Base-by-base conservation (phyloP, 2,888 invertebrate genomes). In the Ochropleura leucogaster region DNA sequence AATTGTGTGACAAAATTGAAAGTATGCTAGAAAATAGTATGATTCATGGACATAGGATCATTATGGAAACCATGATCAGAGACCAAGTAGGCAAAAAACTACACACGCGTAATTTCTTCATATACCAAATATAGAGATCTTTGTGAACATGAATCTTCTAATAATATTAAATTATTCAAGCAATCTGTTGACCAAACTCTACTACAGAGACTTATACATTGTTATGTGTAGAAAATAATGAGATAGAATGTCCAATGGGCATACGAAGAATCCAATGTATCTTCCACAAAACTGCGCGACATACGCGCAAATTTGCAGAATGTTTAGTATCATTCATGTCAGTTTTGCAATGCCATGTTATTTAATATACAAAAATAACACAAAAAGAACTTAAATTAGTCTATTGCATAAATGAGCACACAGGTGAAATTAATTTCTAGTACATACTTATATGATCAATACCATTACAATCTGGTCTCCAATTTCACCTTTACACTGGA, bases 361-460 rank as follows among this genome's bases (percentile, higher is more conserved):
- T 83, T 66, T 66, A 53, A 57, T 72, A 46, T 72, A 73, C 78
- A 76, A 64, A 84, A 75, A 77, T 74, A 83, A 83, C 74, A 76
- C 69, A 72, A 78, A 70, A 72, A 68, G 40, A 69, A n/a, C 44
- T 79, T 71, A 65, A 72, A 80, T 77, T 76, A 82, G 62, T 72
- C 64, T 73, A 74, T 72, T 79, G 77, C 47, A 67, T 44, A 62
- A n/a, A 62, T 77, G 72, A 85, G 82, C 85, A 82, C 80, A 84
- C 53, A 67, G 76, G 57, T 74, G 74, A 70, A 82, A 80, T 79
- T 57, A 53, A 72, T 75, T 40, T 65, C 20, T 44, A 77, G 66
- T 67, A 46, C 16, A 6, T 67, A 59, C 8, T 9, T 62, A 59
- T 42, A 18, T 20, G 66, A 60, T 64, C 60, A 71, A 65, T 60